A percentile compares a stretch with the other conserved stretches of the same genome.
Evolutionary conservation across 1,140 invertebrate species (phyloP).

Genomic region (Drosophila hydei): DNA sequence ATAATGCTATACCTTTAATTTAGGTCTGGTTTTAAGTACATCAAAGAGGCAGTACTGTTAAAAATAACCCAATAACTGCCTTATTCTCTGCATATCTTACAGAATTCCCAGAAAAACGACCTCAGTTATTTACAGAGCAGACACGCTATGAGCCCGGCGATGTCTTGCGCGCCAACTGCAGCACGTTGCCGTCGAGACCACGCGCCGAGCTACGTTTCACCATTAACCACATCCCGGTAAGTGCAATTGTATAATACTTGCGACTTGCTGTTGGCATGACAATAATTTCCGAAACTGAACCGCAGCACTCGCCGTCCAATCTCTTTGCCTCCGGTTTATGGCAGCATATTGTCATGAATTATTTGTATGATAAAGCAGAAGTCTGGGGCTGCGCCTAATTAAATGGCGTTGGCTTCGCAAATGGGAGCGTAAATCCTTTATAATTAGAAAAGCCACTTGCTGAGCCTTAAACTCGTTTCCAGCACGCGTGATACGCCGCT

Average conservation of each 20-base stretch:
- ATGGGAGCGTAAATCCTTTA: slow-evolving; percentile 73
- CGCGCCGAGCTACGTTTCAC: slow-evolving; percentile 88
- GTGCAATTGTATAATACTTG: slow-evolving; percentile 70
- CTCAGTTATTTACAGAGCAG: slow-evolving; percentile 87
- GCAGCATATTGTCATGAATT: background rate
- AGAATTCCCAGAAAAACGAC: slow-evolving; percentile 87
- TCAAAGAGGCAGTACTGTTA: background rate
- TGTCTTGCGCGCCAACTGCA: slow-evolving; percentile 90
- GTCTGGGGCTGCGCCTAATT: slow-evolving; percentile 53
- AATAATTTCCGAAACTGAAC: background rate
- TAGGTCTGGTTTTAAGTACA: background rate
- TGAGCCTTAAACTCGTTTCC: slow-evolving; percentile 36
- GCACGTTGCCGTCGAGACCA: slow-evolving; percentile 89
- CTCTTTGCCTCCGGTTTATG: background rate
- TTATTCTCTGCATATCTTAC: slow-evolving; percentile 55
- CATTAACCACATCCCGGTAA: slow-evolving; percentile 91
- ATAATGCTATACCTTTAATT: no score
- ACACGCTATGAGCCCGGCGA: slow-evolving; percentile 90
- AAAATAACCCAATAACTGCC: background rate
- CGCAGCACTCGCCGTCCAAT: background rate
- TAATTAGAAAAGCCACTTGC: slow-evolving; percentile 58
- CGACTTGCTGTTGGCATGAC: background rate
- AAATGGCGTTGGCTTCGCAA: slow-evolving; percentile 62
- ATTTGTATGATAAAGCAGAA: slow-evolving; percentile 13
- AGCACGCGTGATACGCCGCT: slow-evolving; percentile 47